Percentiles rank a stretch among this genome's conserved stretches.
phyloP scores from a whole-genome alignment of 2,113 vertebrate genomes.

The Probosciger aterrimus region DNA sequence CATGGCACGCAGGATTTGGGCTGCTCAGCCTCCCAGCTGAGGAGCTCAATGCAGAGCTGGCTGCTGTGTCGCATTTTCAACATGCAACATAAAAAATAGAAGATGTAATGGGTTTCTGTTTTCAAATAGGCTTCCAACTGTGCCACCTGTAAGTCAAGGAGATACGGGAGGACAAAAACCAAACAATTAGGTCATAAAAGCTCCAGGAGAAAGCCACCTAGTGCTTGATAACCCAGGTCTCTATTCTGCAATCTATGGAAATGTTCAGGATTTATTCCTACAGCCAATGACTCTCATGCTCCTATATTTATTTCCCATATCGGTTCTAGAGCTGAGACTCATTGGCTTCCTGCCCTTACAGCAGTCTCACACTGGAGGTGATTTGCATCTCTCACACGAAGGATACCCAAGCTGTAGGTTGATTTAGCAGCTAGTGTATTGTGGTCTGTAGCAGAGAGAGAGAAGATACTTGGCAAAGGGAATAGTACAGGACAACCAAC shows the following conservation, averaged over 20 bases:
- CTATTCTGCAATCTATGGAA: neutral
- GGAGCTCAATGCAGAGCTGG: neutral
- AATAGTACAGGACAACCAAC: neutral
- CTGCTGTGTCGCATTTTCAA: neutral
- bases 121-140: neutral
- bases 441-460: neutral
- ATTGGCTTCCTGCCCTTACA: neutral
- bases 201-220: neutral
- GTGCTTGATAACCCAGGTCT: neutral
- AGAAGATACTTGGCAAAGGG: constrained; percentile 6
- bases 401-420: neutral
- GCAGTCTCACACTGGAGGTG: neutral
- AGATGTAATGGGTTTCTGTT: neutral
- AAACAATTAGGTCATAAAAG: neutral
- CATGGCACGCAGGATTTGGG: fast-evolving
- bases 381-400: neutral
- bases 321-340: neutral
- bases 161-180: neutral
- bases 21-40: neutral
- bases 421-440: neutral
- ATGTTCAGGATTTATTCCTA: neutral
- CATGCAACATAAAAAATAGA: neutral
- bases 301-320: neutral
- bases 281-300: neutral
- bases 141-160: neutral